These are phyloP conservation scores for Aurelia coerulea DNA, from an alignment of 30 jellyfish, hydroid and myxozoan genomes.

Conservation along the genomic window DNA sequence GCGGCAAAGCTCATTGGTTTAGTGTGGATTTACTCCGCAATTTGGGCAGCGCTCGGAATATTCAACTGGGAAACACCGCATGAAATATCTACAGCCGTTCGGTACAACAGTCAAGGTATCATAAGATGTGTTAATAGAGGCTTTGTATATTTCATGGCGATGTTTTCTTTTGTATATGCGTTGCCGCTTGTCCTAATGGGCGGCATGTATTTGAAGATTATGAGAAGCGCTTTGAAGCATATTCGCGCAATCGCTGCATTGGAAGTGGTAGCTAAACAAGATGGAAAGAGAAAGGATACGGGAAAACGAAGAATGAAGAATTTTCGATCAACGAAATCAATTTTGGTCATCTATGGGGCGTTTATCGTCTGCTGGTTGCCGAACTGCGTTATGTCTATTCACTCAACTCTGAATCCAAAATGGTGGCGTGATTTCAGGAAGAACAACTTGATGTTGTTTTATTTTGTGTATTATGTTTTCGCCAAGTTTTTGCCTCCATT, in stretches of 20 bases:
- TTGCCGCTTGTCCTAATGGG: slow-evolving; percentile 73
- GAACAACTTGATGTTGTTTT: slow-evolving; percentile 29
- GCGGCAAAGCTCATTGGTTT: slow-evolving; percentile 9
- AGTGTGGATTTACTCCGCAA: slow-evolving; percentile 69
- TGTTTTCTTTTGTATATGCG: slow-evolving; percentile 34
- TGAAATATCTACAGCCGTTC: neutral
- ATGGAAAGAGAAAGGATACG: neutral
- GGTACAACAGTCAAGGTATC: neutral
- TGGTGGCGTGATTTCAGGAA: slow-evolving; percentile 48
- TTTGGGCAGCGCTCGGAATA: slow-evolving; percentile 70
- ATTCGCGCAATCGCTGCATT: slow-evolving; percentile 68
- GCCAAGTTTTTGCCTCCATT: slow-evolving; percentile 78
- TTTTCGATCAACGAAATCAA: slow-evolving; percentile 64
- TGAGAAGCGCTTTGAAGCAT: slow-evolving; percentile 73
- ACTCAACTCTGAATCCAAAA: slow-evolving; percentile 29
- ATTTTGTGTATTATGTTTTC: slow-evolving; percentile 31
- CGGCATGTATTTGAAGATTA: slow-evolving; percentile 53
- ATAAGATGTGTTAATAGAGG: slow-evolving; percentile 43
- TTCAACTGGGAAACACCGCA: slow-evolving; percentile 74
- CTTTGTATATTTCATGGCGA: slow-evolving; percentile 35
- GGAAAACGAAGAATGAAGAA: slow-evolving; percentile 45
- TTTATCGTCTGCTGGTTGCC: slow-evolving; percentile 89
- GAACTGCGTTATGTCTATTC: slow-evolving; percentile 58
- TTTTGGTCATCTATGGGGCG: slow-evolving; percentile 79
- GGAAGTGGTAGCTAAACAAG: slow-evolving; percentile 11